These are phyloP conservation scores for Elachura formosa DNA, from an alignment of 2,113 vertebrate genomes.

Conservation along the genomic window DNA sequence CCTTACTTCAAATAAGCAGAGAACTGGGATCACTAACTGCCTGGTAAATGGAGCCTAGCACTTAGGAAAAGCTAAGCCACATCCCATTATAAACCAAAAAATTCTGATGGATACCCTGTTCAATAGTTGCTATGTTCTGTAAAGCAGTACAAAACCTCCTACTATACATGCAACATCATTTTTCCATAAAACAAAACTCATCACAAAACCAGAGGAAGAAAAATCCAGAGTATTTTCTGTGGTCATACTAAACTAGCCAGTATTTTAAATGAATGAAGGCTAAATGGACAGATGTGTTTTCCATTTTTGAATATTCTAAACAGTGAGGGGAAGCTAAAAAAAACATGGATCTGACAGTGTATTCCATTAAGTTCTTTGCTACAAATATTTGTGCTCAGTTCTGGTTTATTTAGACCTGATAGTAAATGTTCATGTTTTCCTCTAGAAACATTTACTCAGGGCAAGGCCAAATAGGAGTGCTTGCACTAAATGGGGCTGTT, in stretches of 20 bases:
- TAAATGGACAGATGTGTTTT: background rate
- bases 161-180: background rate
- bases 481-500: background rate
- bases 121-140: background rate
- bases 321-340: background rate
- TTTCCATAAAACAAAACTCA: background rate
- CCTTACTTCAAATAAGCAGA: background rate
- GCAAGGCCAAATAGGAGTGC: background rate
- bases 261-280: background rate
- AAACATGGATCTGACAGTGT: background rate
- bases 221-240: background rate
- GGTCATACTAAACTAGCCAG: background rate
- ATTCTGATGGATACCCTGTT: background rate
- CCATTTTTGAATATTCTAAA: background rate
- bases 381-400: constrained; percentile 17
- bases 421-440: background rate
- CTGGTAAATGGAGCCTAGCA: background rate
- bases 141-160: background rate
- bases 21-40: background rate
- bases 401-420: background rate
- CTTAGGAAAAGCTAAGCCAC: background rate
- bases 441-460: background rate
- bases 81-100: background rate
- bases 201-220: background rate
- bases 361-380: background rate